Percentiles rank a stretch among this genome's conserved stretches.
phyloP scores from a whole-genome alignment of 2,113 vertebrate genomes.

The Trogon melanurus region DNA sequence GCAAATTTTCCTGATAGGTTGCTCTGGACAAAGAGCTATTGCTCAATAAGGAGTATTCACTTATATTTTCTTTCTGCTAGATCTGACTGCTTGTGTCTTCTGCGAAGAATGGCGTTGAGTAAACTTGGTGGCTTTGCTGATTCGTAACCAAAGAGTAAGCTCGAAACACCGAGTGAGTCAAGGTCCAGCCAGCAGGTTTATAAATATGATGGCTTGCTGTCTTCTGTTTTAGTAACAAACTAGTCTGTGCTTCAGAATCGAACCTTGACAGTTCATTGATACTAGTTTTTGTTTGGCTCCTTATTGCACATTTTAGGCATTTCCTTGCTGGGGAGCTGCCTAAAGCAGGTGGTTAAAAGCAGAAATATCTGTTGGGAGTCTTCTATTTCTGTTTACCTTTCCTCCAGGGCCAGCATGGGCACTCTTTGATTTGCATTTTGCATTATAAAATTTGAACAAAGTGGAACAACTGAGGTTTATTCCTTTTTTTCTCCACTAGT shows the following conservation, averaged over 20 bases:
- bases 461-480: background rate
- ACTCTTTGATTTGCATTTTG: background rate
- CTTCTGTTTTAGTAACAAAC: background rate
- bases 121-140: background rate
- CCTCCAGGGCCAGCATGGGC: background rate
- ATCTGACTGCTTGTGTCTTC: background rate
- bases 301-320: background rate
- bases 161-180: background rate
- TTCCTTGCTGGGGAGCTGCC: background rate
- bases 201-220: background rate
- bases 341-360: background rate
- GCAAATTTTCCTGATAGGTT: background rate
- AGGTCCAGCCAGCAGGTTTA: background rate
- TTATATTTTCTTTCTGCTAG: background rate
- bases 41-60: background rate
- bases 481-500: background rate
- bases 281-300: background rate
- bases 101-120: background rate
- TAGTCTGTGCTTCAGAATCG: background rate
- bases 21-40: background rate
- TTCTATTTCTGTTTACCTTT: background rate
- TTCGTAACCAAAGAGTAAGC: background rate
- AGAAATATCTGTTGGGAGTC: background rate
- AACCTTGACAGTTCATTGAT: background rate
- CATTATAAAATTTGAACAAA: background rate